phyloP scores from a whole-genome alignment of 2,797 vertebrate genomes.

The Pseudomugil tenellus region DNA sequence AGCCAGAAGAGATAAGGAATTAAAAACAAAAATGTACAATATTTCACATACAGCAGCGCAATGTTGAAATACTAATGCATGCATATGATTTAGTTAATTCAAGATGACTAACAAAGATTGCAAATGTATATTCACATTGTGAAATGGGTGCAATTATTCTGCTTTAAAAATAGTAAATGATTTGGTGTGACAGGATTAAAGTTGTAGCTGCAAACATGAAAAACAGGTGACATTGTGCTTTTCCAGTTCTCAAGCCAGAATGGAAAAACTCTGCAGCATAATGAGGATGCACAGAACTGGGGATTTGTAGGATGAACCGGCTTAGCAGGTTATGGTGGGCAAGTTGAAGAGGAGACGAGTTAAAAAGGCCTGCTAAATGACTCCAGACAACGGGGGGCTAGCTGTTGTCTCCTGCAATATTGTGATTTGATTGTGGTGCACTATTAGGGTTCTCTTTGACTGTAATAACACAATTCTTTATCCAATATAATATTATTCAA shows the following conservation, averaged over 20 bases:
- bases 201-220: constrained; percentile 7
- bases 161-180: not conserved
- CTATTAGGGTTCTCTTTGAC: constrained; percentile 72
- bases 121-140: not conserved
- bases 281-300: constrained; percentile 26
- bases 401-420: constrained; percentile 67
- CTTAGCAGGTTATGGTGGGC: constrained; percentile 67
- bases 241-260: constrained; percentile 30
- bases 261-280: constrained; percentile 25
- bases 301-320: constrained; percentile 54
- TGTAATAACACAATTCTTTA: constrained; percentile 76
- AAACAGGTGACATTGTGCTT: constrained; percentile 34
- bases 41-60: not conserved
- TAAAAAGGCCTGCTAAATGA: constrained; percentile 65
- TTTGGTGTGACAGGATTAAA: constrained; percentile 37
- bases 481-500: constrained; percentile 79
- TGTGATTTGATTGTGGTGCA: constrained; percentile 75
- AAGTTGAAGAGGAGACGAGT: constrained; percentile 60
- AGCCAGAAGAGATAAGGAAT: not conserved
- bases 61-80: not conserved
- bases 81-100: not conserved
- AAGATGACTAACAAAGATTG: not conserved
- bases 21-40: constrained; percentile 6
- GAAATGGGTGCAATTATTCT: not conserved
- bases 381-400: constrained; percentile 45